These are phyloP conservation scores for Endotricha flammealis DNA, from an alignment of 2,888 invertebrate genomes.

Conservation along the genomic window DNA sequence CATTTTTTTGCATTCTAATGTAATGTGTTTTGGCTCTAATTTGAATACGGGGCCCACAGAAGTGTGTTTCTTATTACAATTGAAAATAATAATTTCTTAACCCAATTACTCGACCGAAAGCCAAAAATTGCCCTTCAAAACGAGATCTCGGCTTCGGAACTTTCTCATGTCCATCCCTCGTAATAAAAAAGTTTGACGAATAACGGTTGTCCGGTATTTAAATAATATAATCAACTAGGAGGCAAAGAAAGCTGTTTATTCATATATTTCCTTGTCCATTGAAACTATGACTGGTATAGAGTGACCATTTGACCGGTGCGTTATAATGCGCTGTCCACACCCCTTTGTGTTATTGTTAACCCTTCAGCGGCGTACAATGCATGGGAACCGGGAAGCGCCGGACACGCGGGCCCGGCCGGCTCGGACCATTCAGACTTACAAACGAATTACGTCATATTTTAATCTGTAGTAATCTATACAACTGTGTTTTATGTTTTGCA, in stretches of 20 bases:
- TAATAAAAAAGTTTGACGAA: slow-evolving; percentile 59
- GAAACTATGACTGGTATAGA: slow-evolving; percentile 60
- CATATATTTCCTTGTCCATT: slow-evolving; percentile 69
- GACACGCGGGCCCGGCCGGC: slow-evolving; percentile 32
- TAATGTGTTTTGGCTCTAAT: slow-evolving; percentile 20
- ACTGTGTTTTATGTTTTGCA: too few species aligned
- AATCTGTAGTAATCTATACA: slow-evolving; percentile 13
- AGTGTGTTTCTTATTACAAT: slow-evolving; percentile 1
- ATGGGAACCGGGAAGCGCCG: slow-evolving; percentile 71
- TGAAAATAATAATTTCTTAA: neutral
- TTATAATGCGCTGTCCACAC: slow-evolving; percentile 66
- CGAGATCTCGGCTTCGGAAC: slow-evolving; percentile 22
- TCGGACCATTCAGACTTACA: slow-evolving; percentile 55
- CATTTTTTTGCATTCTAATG: slow-evolving; percentile 36
- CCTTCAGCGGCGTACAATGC: slow-evolving; percentile 60
- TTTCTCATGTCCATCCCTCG: slow-evolving; percentile 65
- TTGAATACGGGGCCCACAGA: slow-evolving; percentile 11
- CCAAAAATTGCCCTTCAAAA: slow-evolving; percentile 3
- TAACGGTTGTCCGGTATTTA: slow-evolving; percentile 69
- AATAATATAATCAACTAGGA: slow-evolving; percentile 69
- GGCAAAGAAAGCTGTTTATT: slow-evolving; percentile 63
- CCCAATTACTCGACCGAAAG: neutral
- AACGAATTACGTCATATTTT: slow-evolving; percentile 34
- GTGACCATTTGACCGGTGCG: slow-evolving; percentile 74
- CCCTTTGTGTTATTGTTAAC: slow-evolving; percentile 68